Conservation (phyloP, 2,113 vertebrate genomes). For the Indicator maculatus region DNA sequence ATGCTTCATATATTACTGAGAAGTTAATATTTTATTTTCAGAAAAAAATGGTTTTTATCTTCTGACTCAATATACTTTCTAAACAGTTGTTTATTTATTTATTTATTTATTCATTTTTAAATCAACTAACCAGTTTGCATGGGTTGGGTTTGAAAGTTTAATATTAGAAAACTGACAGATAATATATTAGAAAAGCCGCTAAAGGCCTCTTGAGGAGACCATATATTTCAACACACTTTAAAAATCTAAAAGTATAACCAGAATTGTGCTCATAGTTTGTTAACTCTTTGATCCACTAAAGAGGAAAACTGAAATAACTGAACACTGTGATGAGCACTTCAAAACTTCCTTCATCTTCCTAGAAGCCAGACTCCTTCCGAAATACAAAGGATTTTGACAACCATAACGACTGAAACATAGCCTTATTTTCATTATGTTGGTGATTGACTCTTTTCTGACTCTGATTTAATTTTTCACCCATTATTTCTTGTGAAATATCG, state of each 20-base stretch:
- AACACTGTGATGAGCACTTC: not conserved
- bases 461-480: not conserved
- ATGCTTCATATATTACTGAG: not conserved
- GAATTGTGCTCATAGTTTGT: not conserved
- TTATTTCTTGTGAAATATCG: conserved; percentile 28
- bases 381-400: not conserved
- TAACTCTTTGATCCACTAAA: not conserved
- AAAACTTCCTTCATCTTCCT: not conserved
- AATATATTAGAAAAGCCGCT: not conserved
- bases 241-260: not conserved
- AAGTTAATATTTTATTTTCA: not conserved
- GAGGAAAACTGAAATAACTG: not conserved
- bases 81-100: not conserved
- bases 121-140: not conserved
- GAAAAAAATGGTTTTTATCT: not conserved
- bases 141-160: not conserved
- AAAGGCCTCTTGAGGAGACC: rapidly evolving
- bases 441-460: conserved; percentile 1
- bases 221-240: not conserved
- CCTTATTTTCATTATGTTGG: not conserved
- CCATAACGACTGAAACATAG: not conserved
- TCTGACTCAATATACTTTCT: not conserved
- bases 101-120: not conserved
- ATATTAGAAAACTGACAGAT: not conserved
- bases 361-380: not conserved